These are phyloP conservation scores for Helicoverpa zea DNA, from an alignment of 1,140 invertebrate genomes.

Conservation along the genomic window DNA sequence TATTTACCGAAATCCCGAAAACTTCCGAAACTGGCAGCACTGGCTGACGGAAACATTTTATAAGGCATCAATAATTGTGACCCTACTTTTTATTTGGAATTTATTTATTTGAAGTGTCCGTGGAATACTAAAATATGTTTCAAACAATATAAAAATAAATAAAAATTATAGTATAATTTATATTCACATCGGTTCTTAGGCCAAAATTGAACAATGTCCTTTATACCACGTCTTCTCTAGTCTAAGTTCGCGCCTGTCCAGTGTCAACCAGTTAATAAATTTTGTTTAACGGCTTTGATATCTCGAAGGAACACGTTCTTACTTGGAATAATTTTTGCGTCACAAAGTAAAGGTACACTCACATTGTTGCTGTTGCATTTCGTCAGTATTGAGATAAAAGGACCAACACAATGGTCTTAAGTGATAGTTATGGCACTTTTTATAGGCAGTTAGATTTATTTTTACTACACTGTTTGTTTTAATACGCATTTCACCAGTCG, in stretches of 20 bases:
- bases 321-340: constrained; percentile 62
- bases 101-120: too few species aligned
- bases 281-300: constrained; percentile 61
- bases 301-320: constrained; percentile 56
- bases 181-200: too few species aligned
- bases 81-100: too few species aligned
- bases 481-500: constrained; percentile 83
- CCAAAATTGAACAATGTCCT: too few species aligned
- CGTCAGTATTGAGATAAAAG: constrained; percentile 75
- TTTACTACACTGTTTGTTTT: constrained; percentile 87
- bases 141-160: too few species aligned
- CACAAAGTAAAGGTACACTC: constrained; percentile 56
- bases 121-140: too few species aligned
- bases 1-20: too few species aligned
- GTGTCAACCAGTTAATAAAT: constrained; percentile 70
- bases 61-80: too few species aligned
- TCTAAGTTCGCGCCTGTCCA: constrained; percentile 49
- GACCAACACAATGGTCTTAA: constrained; percentile 82
- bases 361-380: constrained; percentile 75
- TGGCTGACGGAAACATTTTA: too few species aligned
- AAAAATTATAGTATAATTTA: too few species aligned
- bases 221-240: constrained; percentile 47
- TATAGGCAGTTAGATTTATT: constrained; percentile 88
- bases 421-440: constrained; percentile 87
- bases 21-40: too few species aligned